phyloP scores from a whole-genome alignment of 2,797 vertebrate genomes.

The Stomatorhinus walkeri region DNA sequence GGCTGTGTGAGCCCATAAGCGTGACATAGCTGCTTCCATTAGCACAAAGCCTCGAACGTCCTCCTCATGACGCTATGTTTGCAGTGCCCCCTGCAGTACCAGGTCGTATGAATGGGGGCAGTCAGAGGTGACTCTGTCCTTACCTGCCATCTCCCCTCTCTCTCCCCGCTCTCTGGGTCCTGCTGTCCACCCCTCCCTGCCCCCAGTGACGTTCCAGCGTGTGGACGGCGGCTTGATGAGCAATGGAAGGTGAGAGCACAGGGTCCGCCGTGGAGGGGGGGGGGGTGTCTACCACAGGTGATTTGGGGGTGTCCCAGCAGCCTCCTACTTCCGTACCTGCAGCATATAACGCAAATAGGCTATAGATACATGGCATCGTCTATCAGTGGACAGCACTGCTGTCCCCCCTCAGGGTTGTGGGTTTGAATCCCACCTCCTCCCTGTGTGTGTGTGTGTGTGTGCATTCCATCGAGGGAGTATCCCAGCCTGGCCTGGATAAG shows the following conservation, averaged over 20 bases:
- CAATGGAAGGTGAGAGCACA: slow-evolving; percentile 84
- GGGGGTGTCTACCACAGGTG: not conserved
- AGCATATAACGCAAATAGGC: not conserved
- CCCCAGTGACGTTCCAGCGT: slow-evolving; percentile 93
- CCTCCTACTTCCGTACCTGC: not conserved
- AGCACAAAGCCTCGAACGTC: not conserved
- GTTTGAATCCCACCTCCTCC: not conserved
- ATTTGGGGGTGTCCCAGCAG: not conserved
- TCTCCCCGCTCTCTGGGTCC: slow-evolving; percentile 16
- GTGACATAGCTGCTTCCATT: not conserved
- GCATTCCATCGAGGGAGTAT: not conserved
- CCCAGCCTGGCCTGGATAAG: not conserved
- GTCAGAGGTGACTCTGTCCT: not conserved
- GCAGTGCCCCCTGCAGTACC: not conserved
- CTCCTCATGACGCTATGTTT: not conserved
- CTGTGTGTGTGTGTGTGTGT: not conserved
- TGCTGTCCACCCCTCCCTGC: slow-evolving; percentile 6
- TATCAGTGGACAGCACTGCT: not conserved
- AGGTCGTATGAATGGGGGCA: not conserved
- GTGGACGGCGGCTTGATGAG: slow-evolving; percentile 97
- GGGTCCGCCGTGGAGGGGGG: not conserved
- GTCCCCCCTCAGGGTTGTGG: not conserved
- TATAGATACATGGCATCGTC: not conserved
- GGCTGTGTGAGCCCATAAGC: not conserved
- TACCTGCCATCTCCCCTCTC: slow-evolving; percentile 29